Conservation (phyloP, 2,113 vertebrate species). For the Eolophus roseicapilla region DNA sequence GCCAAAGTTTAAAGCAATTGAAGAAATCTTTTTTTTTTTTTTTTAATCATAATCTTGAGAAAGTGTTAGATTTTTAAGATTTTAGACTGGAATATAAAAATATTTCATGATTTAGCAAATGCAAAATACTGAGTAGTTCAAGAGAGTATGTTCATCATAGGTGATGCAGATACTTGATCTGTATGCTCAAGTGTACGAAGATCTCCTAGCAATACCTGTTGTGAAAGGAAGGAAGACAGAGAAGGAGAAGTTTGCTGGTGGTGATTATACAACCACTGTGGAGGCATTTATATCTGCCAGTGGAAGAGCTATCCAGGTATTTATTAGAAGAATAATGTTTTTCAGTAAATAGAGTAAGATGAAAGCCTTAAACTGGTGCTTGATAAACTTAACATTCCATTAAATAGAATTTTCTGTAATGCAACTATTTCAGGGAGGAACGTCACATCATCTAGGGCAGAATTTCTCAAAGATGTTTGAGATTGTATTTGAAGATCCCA, state of each 20-base stretch:
- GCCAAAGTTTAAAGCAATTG: not conserved
- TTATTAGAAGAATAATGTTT: not conserved
- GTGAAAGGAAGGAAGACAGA: conserved; percentile 96
- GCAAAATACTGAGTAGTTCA: not conserved
- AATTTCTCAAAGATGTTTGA: conserved; percentile 99
- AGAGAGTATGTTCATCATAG: conserved; percentile 59
- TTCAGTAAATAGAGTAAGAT: not conserved
- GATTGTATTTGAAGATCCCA: conserved; percentile 94
- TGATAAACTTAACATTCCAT: not conserved
- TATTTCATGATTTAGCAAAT: not conserved
- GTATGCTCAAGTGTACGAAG: conserved; percentile 91
- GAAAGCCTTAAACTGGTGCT: not conserved
- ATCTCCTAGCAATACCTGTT: conserved; percentile 95
- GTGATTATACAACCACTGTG: conserved; percentile 95
- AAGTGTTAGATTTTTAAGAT: not conserved
- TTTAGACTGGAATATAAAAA: not conserved
- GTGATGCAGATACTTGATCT: conserved; percentile 95
- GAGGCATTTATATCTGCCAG: conserved; percentile 96
- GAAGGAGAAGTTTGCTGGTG: conserved; percentile 98
- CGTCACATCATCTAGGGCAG: conserved; percentile 96
- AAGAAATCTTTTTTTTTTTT: not conserved
- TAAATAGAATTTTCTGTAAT: not conserved
- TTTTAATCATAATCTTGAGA: not conserved
- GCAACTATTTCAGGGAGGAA: conserved; percentile 82
- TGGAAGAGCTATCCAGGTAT: conserved; percentile 95